Evolutionary conservation across 2,797 vertebrate genomes (phyloP).

Genomic region (Buphagus erythrorhynchus): DNA sequence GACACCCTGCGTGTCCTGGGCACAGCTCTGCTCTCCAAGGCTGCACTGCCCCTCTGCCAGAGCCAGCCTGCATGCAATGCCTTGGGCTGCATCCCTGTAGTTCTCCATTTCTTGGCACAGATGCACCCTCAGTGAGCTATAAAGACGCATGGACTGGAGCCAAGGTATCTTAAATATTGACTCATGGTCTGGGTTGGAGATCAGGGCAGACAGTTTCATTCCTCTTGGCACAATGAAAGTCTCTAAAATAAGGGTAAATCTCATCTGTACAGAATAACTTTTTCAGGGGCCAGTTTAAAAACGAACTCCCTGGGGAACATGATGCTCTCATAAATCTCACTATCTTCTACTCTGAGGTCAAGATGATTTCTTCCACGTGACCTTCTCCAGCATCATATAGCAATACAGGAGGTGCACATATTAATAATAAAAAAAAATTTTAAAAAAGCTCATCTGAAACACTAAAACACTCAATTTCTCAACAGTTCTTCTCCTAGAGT

Average conservation of each 20-base stretch:
- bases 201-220: conserved; percentile 56
- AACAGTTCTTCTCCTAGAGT: not conserved
- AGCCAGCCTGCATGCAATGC: not conserved
- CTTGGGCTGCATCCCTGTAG: not conserved
- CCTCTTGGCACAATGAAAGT: conserved; percentile 45
- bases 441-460: not conserved
- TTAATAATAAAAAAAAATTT: not conserved
- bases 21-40: fast-evolving
- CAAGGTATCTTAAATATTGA: conserved; percentile 64
- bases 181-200: conserved; percentile 57
- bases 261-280: conserved; percentile 16
- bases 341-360: not conserved
- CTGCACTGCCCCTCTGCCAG: not conserved
- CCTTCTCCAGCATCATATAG: not conserved
- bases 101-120: not conserved
- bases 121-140: not conserved
- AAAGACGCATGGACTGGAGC: not conserved
- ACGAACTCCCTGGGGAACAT: not conserved
- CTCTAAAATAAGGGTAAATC: conserved; percentile 36
- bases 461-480: not conserved
- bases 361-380: not conserved
- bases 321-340: not conserved
- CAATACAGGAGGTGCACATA: not conserved
- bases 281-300: conserved; percentile 14
- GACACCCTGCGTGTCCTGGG: fast-evolving